Percentiles rank a stretch among this genome's conserved stretches.
These are phyloP conservation scores for Chloebia gouldiae DNA, from an alignment of 2,113 vertebrate genomes.

Conservation along the genomic window DNA sequence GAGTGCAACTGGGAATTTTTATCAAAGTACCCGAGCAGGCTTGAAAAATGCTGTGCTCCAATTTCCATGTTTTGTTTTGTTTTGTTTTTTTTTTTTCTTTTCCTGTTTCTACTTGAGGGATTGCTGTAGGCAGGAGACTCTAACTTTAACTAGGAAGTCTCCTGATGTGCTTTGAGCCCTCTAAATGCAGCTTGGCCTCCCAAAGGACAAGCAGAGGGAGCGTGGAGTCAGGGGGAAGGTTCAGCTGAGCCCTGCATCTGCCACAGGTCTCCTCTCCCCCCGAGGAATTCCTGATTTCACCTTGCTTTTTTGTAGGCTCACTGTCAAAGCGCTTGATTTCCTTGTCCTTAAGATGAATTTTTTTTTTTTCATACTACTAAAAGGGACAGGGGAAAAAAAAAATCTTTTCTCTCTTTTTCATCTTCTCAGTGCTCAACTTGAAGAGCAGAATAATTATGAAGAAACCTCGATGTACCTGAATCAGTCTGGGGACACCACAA, in stretches of 20 bases:
- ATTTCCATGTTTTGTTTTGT: background rate
- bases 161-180: background rate
- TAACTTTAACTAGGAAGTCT: background rate
- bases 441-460: constrained; percentile 66
- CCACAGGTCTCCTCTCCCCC: background rate
- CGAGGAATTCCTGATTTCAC: background rate
- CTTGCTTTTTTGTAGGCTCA: background rate
- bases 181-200: background rate
- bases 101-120: background rate
- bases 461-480: constrained; percentile 57
- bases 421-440: constrained; percentile 60
- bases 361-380: background rate
- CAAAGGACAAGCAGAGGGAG: background rate
- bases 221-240: background rate
- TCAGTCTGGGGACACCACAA: constrained; percentile 37
- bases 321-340: background rate
- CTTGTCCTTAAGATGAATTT: background rate
- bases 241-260: background rate
- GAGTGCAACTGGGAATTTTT: background rate
- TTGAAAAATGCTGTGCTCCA: fast-evolving
- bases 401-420: background rate
- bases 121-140: background rate
- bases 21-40: background rate
- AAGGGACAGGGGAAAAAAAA: background rate
- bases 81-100: background rate